phyloP scores from a whole-genome alignment of 2,888 invertebrate species.

The Harpagoxenus sublaevis region DNA sequence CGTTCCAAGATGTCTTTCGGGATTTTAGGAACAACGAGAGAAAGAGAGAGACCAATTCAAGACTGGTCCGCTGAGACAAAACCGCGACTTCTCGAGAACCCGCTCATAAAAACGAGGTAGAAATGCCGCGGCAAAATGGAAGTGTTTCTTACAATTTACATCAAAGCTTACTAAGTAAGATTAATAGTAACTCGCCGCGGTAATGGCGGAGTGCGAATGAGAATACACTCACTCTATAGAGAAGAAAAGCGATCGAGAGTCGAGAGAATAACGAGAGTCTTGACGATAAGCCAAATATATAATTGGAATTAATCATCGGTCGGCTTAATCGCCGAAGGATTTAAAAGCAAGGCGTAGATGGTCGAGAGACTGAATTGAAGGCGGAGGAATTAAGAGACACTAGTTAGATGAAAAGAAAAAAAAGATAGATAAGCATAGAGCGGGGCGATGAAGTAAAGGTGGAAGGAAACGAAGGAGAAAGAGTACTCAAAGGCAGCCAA shows the following conservation, averaged over 20 bases:
- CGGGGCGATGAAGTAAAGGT: conserved; percentile 29
- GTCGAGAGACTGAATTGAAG: conserved; percentile 27
- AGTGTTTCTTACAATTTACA: conserved; percentile 73
- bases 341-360: conserved; percentile 41
- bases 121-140: conserved; percentile 40
- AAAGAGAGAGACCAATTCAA: conserved; percentile 10
- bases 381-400: conserved; percentile 53
- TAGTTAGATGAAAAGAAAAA: conserved; percentile 50
- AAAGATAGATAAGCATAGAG: conserved; percentile 32
- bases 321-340: conserved; percentile 48
- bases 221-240: conserved; percentile 5
- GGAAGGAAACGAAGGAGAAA: conserved; percentile 43
- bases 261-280: conserved; percentile 39
- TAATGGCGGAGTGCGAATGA: conserved; percentile 43
- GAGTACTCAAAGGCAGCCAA: conserved; percentile 61
- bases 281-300: conserved; percentile 46
- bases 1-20: conserved; percentile 56
- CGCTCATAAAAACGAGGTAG: conserved; percentile 61
- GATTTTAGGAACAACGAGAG: conserved; percentile 58
- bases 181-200: conserved; percentile 66
- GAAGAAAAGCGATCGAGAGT: conserved; percentile 16
- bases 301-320: conserved; percentile 54
- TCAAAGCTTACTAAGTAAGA: conserved; percentile 70
- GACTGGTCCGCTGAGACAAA: conserved; percentile 53
- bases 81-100: conserved; percentile 37